Evolutionary conservation across 2,113 vertebrate genomes (phyloP), one percentile per base, ranked within the genome.

Genomic region (Psettodes erumei): DNA sequence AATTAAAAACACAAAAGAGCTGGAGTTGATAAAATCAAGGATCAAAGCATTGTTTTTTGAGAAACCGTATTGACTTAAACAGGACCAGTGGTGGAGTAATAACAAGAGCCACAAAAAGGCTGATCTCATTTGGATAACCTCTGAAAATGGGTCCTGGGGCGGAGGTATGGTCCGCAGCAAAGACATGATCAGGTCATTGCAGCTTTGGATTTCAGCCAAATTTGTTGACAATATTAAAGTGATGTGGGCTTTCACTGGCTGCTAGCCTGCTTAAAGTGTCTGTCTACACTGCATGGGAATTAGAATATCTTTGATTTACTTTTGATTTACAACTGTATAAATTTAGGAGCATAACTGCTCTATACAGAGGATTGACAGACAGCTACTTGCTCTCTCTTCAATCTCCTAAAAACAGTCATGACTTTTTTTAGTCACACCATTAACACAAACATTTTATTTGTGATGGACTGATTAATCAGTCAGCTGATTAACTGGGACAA

Each of bases 1-100:
- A 95, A 94, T 93, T 92, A 90, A 77, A 94, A 94, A 94, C 91
- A 92, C 84, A 88, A 90, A 91, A 90, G 80, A 89, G 86, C 93
- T 94, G 92, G 87, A 89, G 83, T 90, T 92, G 91, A 93, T 92
- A 91, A 93, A 94, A 89, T 88, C 75, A 73, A 68, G 84, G 92
- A 93, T 93, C 91, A 95, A 94, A 94, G 91, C 77, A 61, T 89
- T 81, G 77, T 73, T 84, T 90, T 85, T 83, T 27, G 58, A 88
- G 83, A 83, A 77, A 76, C 65, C 81, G 71, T 85, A 88, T 66
- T 75, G 82, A 90, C 91, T 93, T 87, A 86, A 93, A 86, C 76
- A 78, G 86, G 79, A 79, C 87, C 87, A 84, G 83, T 86, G 86
- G 82, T 85, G 83, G 51, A 86, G 82, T 84, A 89, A 88, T 91